These are phyloP conservation scores for Orientallactaga sibirica DNA, from an alignment of 2,797 vertebrate species.

Conservation along the genomic window DNA sequence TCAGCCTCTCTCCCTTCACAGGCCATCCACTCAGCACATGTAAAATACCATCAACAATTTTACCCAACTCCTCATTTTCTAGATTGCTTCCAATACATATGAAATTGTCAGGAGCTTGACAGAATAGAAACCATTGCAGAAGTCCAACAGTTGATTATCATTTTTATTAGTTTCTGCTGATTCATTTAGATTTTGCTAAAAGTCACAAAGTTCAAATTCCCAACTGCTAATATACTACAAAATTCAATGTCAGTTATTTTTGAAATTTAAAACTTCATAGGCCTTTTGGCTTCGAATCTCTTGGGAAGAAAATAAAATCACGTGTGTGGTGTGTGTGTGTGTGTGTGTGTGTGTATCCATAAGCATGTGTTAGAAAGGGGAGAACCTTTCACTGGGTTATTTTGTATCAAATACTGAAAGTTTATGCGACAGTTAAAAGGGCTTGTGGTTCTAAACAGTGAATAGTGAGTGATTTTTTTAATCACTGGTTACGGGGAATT, in stretches of 20 bases:
- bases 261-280: conserved; percentile 53
- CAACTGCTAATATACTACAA: neutral
- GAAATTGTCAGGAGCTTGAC: conserved; percentile 30
- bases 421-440: conserved; percentile 10
- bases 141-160: conserved; percentile 40
- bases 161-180: conserved; percentile 56
- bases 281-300: conserved; percentile 14
- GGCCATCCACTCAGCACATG: neutral
- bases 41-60: neutral
- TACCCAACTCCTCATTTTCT: neutral
- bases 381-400: neutral
- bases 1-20: neutral
- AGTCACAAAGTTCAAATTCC: conserved; percentile 43
- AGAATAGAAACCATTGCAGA: conserved; percentile 41
- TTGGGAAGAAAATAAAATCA: neutral
- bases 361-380: neutral
- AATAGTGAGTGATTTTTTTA: conserved; percentile 19
- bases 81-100: neutral
- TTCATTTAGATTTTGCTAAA: conserved; percentile 58
- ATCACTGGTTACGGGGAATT: neutral
- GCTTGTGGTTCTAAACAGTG: neutral
- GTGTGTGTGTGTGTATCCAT: neutral
- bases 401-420: conserved; percentile 18
- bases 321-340: neutral
- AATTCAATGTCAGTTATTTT: neutral